Conservation (phyloP, 2,113 vertebrate genomes). For the Cricetomys ansorgei region DNA sequence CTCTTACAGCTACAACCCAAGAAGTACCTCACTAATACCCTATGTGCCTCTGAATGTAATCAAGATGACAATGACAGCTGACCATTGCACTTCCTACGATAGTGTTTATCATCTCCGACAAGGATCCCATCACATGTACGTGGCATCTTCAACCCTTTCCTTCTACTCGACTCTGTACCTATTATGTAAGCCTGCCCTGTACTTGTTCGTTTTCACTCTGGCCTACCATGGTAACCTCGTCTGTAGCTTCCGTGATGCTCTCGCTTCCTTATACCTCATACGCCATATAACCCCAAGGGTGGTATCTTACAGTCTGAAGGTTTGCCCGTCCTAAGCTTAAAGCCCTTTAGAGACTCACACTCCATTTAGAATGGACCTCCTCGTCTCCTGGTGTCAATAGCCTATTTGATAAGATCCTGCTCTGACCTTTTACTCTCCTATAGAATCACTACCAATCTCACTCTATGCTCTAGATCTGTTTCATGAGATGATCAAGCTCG, state of each 20-base stretch:
- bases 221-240: background rate
- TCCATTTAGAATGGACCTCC: background rate
- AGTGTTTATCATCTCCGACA: background rate
- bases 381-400: background rate
- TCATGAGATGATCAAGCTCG: background rate
- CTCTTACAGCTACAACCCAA: background rate
- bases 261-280: background rate
- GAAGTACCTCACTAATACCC: background rate
- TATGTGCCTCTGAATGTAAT: background rate
- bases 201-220: background rate
- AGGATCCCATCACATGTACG: background rate
- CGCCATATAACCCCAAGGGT: background rate
- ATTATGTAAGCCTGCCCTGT: background rate
- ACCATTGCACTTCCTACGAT: background rate
- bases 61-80: background rate
- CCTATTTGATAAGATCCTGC: background rate
- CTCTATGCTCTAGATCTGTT: background rate
- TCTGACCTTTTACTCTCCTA: background rate
- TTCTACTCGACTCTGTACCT: background rate
- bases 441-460: background rate
- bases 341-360: background rate
- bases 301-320: background rate
- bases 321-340: background rate
- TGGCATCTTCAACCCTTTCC: background rate
- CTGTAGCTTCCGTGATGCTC: background rate